Evolutionary conservation across 1,140 invertebrate genomes (phyloP), one percentile per base, ranked within the genome.

Genomic region (Vollenhovia emeryi): DNA sequence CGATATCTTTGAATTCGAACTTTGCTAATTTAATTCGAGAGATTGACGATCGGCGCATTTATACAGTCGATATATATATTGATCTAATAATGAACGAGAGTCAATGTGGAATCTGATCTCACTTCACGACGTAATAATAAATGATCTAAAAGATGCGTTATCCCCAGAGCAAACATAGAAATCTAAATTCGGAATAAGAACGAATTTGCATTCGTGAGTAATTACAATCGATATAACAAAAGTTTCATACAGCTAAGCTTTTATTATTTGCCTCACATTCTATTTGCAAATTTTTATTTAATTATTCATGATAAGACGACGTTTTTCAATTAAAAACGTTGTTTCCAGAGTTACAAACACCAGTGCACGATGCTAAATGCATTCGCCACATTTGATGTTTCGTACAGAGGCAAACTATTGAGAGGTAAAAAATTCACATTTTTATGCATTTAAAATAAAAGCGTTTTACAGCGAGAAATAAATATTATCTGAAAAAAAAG

Each of bases 401-500:
- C 11, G 9, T 57, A 33, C 52, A 24, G 13, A 40, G 52, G 6
- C 30, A 0, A 5, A 50, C 13, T 21, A 43, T 13, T n/a, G n/a
- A n/a, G n/a, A n/a, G n/a, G n/a, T n/a, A n/a, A n/a, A n/a, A n/a
- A n/a, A n/a, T n/a, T n/a, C 18, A 45, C 8, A 68, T 79, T 66
- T 50, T 50, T 43, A 18, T 21, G 30, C 27, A 50, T 52, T 50
- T 68, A 79, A 64, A 78, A 66, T 68, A 68, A n/a, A n/a, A n/a
- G 21, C 21, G 24, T 52, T 66, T 43, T 43, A 11, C 13, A 33
- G 15, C 27, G 18, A 18, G 15, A 24, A 21, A 68, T 24, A 15
- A 43, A 27, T 45, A 73, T 79, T 55, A 79, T 57, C 33, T 11
- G n/a, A 18, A 43, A 82, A 73, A 82, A 82, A 73, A 82, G 36